A percentile compares a stretch with the other conserved stretches of the same genome.
phyloP scores from a whole-genome alignment of 2,888 invertebrate genomes.

The Ptychoptera contaminata region DNA sequence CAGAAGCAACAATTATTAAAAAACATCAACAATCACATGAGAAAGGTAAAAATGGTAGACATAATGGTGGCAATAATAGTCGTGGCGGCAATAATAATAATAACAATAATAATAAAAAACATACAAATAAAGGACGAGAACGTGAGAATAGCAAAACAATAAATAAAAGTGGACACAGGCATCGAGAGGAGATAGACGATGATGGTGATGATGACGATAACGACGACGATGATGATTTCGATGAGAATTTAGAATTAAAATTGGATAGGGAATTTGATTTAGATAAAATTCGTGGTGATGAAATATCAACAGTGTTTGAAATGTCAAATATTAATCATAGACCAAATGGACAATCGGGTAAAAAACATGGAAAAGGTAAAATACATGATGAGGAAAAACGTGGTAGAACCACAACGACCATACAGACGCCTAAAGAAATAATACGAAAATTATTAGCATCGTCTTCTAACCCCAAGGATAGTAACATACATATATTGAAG shows the following conservation, averaged over 20 bases:
- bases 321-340: conserved; percentile 2
- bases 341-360: background rate
- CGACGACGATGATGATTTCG: conserved; percentile 9
- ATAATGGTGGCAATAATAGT: background rate
- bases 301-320: conserved; percentile 10
- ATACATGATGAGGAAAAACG: background rate
- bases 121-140: background rate
- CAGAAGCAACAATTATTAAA: background rate
- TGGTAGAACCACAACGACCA: background rate
- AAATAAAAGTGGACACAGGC: conserved; percentile 6
- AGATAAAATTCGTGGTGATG: conserved; percentile 15
- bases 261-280: conserved; percentile 14
- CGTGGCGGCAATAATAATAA: conserved; percentile 1
- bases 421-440: background rate
- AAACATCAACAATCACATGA: background rate
- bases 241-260: conserved; percentile 11
- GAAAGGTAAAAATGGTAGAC: background rate
- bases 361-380: background rate
- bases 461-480: conserved; percentile 17
- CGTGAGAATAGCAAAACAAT: conserved; percentile 7
- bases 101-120: background rate
- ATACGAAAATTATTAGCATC: too few relatives aligned
- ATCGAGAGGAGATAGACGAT: background rate
- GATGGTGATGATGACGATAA: background rate
- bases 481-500: conserved; percentile 27